Base-by-base conservation (phyloP, 2,888 invertebrate genomes). In the Xanthorhoe designata region DNA sequence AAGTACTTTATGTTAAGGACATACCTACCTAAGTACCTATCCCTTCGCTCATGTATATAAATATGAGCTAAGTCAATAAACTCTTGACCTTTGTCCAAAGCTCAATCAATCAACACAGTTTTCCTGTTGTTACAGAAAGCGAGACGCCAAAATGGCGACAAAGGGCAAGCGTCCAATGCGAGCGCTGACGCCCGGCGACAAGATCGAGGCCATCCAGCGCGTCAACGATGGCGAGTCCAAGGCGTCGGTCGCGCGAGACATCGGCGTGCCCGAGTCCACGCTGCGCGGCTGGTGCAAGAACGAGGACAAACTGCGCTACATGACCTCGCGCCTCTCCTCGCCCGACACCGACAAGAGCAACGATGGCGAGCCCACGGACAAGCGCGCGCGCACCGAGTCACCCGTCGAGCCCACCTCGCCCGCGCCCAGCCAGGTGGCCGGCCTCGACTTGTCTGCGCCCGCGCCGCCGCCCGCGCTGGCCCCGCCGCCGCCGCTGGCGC, bases 281-380 rank as follows among this genome's bases (percentile, higher is more conserved):
- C 92, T 97, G 15, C 94, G 97, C 2, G 97, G 97, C 66, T 97
- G 97, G 97, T 97, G 97, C 89, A 97, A 97, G 87, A 96, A 97
- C 82, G 97, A 97, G 82, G 96, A 96, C 78, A 97, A 97, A 86
- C 87, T 94, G 73, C 91, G 94, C 88, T 96, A 73, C 95, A 96
- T 84, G 95, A 96, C 92, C 81, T 96, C 96, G 32, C 94, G 96
- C 9, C 95, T 96, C 78, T 95, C 96, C 58, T 96, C 96, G 8
- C 96, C 96, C 0, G 96, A 96, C 74, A 96, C 96, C 51, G 94
- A 94, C 78, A 95, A 94, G 80, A 94, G 94, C 77, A 89, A 90
- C 70, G 93, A 92, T 69, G 93, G 94, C 24, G 90, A 92, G 73
- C 91, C 92, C 61, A 79, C 81, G 0, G 92, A 92, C 54, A 91